A percentile compares a stretch with the other conserved stretches of the same genome.
Evolutionary conservation across 2,888 invertebrate genomes (phyloP).

Genomic region (Patella caerulea): DNA sequence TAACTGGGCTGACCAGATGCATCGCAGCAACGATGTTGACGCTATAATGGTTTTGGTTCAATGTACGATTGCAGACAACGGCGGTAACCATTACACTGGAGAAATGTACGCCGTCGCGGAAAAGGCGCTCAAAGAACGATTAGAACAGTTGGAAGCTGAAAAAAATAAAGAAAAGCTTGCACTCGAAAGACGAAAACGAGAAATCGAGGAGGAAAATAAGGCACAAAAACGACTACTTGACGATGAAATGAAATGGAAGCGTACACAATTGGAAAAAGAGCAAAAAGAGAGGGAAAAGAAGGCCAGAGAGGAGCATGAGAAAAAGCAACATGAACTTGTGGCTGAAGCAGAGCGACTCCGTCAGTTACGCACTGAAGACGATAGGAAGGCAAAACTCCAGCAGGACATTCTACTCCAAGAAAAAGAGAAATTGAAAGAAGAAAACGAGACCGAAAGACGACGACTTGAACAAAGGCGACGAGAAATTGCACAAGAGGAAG

Average conservation of each 20-base stretch:
- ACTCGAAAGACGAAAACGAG: background rate
- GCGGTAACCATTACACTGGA: conserved; percentile 33
- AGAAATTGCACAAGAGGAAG: background rate
- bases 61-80: conserved; percentile 17
- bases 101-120: conserved; percentile 35
- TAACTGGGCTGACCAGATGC: conserved; percentile 4
- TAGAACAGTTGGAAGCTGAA: conserved; percentile 8
- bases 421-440: no score
- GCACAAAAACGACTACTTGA: conserved; percentile 3
- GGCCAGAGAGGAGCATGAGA: background rate
- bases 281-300: background rate
- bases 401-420: no score
- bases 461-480: background rate
- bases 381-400: no score
- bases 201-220: conserved; percentile 22
- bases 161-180: conserved; percentile 12
- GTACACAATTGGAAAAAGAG: background rate
- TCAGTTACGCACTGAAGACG: no score
- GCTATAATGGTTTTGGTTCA: conserved; percentile 23
- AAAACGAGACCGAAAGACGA: no score
- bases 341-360: no score
- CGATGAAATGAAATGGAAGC: conserved; percentile 14
- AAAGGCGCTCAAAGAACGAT: background rate
- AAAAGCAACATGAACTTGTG: no score
- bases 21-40: conserved; percentile 20